Conservation (phyloP, 2,888 invertebrate genomes). For the Chrysomela aeneicollis region DNA sequence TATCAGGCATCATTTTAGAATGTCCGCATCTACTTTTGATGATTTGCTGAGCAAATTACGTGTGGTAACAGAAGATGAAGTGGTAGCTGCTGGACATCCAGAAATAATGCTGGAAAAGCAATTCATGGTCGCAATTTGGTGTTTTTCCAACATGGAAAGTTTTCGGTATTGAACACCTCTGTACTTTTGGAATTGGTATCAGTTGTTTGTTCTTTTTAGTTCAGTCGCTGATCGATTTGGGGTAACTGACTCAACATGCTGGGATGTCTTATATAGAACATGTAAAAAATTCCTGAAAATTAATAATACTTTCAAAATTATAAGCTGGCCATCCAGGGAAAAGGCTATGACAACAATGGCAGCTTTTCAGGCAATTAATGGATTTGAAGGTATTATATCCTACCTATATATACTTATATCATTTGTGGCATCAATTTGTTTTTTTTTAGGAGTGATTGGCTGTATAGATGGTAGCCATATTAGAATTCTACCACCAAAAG, state of each 20-base stretch:
- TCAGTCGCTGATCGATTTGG: slow-evolving; percentile 25
- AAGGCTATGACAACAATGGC: neutral
- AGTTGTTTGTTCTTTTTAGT: slow-evolving; percentile 1
- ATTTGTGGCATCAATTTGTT: neutral
- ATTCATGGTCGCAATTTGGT: slow-evolving; percentile 8
- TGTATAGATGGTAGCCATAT: slow-evolving; percentile 42
- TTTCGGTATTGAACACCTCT: slow-evolving; percentile 12
- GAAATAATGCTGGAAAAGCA: slow-evolving; percentile 21
- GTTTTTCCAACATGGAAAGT: slow-evolving; percentile 17
- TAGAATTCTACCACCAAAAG: slow-evolving; percentile 32
- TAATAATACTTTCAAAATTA: slow-evolving; percentile 8
- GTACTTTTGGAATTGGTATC: neutral
- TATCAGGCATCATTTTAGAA: too few species aligned
- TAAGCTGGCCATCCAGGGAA: neutral
- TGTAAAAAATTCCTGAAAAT: slow-evolving; percentile 12
- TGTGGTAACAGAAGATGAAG: neutral
- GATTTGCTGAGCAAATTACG: slow-evolving; percentile 1
- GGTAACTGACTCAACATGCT: slow-evolving; percentile 13
- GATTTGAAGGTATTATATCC: slow-evolving; percentile 6
- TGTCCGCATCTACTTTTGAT: slow-evolving; percentile 6
- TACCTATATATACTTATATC: too few species aligned
- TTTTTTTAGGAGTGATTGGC: slow-evolving; percentile 34
- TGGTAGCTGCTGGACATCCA: slow-evolving; percentile 2
- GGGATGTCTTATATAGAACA: slow-evolving; percentile 17
- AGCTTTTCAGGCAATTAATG: slow-evolving; percentile 13